phyloP scores from a whole-genome alignment of 2,888 invertebrate genomes.

The Sisyra terminalis region DNA sequence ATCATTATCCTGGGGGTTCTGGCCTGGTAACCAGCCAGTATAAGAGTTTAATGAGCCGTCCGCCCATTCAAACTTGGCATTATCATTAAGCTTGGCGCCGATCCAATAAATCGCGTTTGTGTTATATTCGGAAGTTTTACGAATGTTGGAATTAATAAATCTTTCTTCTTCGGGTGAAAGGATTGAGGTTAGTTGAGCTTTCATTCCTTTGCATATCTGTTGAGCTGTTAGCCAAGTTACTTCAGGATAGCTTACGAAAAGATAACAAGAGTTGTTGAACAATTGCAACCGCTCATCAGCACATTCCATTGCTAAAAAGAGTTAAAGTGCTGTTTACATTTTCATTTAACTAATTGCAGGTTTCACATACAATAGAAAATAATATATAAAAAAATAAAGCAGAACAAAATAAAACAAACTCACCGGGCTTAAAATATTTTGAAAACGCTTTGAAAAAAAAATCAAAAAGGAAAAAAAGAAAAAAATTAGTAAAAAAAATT shows the following conservation, averaged over 20 bases:
- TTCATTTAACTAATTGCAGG: background rate
- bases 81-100: conserved; percentile 35
- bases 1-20: conserved; percentile 21
- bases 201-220: conserved; percentile 53
- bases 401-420: too few relatives aligned
- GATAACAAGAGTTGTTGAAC: conserved; percentile 56
- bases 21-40: conserved; percentile 46
- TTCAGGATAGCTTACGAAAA: conserved; percentile 59
- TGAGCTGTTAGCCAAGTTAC: conserved; percentile 55
- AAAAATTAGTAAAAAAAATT: too few relatives aligned
- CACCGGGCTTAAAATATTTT: too few relatives aligned
- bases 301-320: conserved; percentile 44
- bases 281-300: conserved; percentile 51
- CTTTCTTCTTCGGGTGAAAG: conserved; percentile 50
- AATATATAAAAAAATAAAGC: too few relatives aligned
- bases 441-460: too few relatives aligned
- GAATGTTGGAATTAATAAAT: conserved; percentile 49
- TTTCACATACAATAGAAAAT: background rate
- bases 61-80: conserved; percentile 40
- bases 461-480: too few relatives aligned
- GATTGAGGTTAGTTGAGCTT: conserved; percentile 52
- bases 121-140: conserved; percentile 52
- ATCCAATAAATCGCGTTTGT: conserved; percentile 61
- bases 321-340: conserved; percentile 9
- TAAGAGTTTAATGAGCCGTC: conserved; percentile 36